A percentile compares a stretch with the other conserved stretches of the same genome.
Evolutionary conservation across 2,113 vertebrate species (phyloP).

Genomic region (Aegithalos caudatus): DNA sequence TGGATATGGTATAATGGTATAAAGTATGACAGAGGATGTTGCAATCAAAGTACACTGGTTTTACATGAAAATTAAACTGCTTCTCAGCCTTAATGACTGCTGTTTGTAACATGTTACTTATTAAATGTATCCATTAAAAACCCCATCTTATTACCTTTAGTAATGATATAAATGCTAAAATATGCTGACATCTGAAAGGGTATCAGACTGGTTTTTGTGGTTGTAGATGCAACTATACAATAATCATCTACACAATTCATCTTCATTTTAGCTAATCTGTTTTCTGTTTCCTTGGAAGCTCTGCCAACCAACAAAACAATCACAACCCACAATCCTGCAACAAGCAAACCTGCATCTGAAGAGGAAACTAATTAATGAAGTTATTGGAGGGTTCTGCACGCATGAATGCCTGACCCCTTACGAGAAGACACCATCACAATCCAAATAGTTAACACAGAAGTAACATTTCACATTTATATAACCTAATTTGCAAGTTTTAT

Average conservation of each 20-base stretch:
- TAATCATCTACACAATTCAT: no score
- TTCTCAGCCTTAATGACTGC: neutral
- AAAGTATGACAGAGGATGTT: neutral
- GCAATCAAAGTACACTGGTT: neutral
- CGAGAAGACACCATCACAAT: neutral
- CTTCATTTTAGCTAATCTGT: neutral
- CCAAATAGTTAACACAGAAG: neutral
- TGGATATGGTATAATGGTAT: neutral
- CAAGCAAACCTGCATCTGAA: neutral
- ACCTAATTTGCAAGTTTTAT: neutral
- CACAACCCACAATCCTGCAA: neutral
- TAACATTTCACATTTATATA: neutral
- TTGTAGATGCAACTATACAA: neutral
- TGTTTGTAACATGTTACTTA: neutral
- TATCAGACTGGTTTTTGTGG: neutral
- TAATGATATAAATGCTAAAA: neutral
- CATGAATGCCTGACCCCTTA: neutral
- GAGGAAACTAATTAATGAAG: neutral
- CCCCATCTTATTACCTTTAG: neutral
- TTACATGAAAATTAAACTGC: neutral
- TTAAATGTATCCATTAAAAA: neutral
- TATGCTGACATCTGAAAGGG: neutral
- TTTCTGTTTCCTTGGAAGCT: neutral
- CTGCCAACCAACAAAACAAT: neutral
- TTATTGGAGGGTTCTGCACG: neutral